Base-by-base conservation (phyloP, 2,888 invertebrate species). In the Sinelater perroti region DNA sequence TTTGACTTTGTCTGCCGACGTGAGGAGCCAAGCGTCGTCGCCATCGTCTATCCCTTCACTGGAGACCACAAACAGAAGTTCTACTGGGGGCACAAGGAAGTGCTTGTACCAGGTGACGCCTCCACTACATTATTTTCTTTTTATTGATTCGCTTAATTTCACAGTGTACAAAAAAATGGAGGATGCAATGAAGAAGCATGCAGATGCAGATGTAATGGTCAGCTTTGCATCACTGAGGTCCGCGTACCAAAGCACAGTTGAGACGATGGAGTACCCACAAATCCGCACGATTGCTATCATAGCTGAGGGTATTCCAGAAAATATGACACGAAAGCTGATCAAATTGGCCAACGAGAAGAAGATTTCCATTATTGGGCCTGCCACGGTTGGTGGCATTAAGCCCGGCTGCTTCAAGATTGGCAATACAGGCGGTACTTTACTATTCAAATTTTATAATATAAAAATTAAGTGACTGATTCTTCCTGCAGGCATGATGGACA, bases 361-460 rank as follows among this genome's bases (percentile, higher is more conserved):
- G 3, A 76, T 79, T 10, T 67, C 75, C 0, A 76, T 79, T 16
- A 79, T 79, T 49, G 79, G 97, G 91, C 8, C 97, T 0, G 97
- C 97, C 0, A 95, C 95, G 0, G 95, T 99, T 30, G 99, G 99
- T 40, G 99, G 98, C 2, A 91, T 99, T 54, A 97, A 98, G 72
- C 98, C 99, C 0, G 99, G 98, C 1, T 96, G 97, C 77, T 97
- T 99, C 80, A 99, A 98, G 81, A 99, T 99, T 68, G 97, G 97
- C 52, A 99, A 99, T 82, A 99, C 99, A 0, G 99, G 98, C 8
- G 99, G 99, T 67, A 24, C 8, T 6, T 24, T 24, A 24, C 8
- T 24, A 24, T 24, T 24, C 8, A 24, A 24, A 6, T 31, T 36
- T 51, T 18, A 33, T 28, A 17, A 2, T n/a, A 11, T 8, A 1